Evolutionary conservation across 2,797 vertebrate species (phyloP), one percentile per base, ranked within the genome.

Genomic region (Chaenodraco wilsoni): DNA sequence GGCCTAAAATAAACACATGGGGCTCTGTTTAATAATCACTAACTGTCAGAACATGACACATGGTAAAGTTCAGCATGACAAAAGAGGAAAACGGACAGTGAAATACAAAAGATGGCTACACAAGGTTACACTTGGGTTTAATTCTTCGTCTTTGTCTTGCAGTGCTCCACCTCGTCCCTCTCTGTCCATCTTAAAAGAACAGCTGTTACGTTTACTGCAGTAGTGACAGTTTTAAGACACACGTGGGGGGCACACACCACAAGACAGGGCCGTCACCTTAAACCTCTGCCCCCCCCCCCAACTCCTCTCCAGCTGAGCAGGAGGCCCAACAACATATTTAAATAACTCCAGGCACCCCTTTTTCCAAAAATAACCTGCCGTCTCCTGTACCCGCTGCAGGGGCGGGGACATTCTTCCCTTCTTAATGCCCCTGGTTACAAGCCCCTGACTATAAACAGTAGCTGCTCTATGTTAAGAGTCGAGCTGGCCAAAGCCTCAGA

Each of bases 331-430:
- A 78, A 79, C 73, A 72, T 72, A 87, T 79, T 79, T 68, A 85
- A 87, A 88, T 84, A 89, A 85, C 86, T 86, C 71, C 59, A 44
- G 67, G 85, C 88, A 84, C 75, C 83, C 76, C 54, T 27, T 74
- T 61, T 75, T 83, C 91, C 78, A 81, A 91, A 93, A 92, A 93
- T 92, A 94, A 86, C 83, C 76, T 45, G 62, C 48, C 72, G 60
- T 84, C 87, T 88, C 78, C 61, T 55, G 69, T 68, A 75, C 67
- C 78, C 74, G 16, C 45, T 15, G 33, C 74, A 68, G 69, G 84
- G 89, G 87, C 14, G 65, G 78, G 81, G 85, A 81, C 43, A 89
- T 90, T 90, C 84, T 79, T 86, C 74, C 33, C 73, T 82, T 69
- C 62, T 69, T 69, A n/a, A 40, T 51, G 71, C 82, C 86, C 85